These are phyloP conservation scores for Samia ricini DNA, from an alignment of 1,140 invertebrate genomes.

Conservation along the genomic window DNA sequence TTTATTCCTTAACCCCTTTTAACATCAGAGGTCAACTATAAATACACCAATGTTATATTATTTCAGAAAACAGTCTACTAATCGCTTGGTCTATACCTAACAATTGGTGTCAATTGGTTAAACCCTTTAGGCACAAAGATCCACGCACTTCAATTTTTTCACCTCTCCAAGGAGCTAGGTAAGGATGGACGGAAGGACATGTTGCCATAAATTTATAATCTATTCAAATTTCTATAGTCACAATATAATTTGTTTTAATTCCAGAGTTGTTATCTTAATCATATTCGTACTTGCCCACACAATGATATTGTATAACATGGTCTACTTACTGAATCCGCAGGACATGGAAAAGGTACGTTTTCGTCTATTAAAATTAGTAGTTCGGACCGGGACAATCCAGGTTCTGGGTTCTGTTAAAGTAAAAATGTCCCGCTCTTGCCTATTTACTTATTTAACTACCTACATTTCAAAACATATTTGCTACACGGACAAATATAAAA, in stretches of 20 bases:
- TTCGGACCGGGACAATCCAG: neutral
- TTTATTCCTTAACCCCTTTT: too few relatives aligned
- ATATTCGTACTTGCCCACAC: neutral
- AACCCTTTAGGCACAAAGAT: neutral
- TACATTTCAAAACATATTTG: too few relatives aligned
- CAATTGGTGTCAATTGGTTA: slow-evolving; percentile 5
- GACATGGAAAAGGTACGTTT: slow-evolving; percentile 1
- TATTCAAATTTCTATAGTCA: neutral
- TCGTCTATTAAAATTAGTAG: neutral
- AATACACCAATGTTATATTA: neutral
- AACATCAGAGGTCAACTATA: too few relatives aligned
- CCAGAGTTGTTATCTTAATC: neutral
- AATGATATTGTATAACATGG: neutral
- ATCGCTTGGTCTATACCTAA: slow-evolving; percentile 8
- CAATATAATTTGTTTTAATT: neutral
- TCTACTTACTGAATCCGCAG: slow-evolving; percentile 3
- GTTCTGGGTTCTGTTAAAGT: too few relatives aligned
- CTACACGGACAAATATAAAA: too few relatives aligned
- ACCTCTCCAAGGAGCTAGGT: slow-evolving; percentile 3
- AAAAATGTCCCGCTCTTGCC: too few relatives aligned
- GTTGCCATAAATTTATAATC: neutral
- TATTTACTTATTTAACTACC: too few relatives aligned
- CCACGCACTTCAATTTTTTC: slow-evolving; percentile 1
- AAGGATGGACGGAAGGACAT: neutral
- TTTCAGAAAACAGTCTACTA: slow-evolving; percentile 6